Evolutionary conservation across 2,113 vertebrate species (phyloP).

Genomic region (Calcarius ornatus): DNA sequence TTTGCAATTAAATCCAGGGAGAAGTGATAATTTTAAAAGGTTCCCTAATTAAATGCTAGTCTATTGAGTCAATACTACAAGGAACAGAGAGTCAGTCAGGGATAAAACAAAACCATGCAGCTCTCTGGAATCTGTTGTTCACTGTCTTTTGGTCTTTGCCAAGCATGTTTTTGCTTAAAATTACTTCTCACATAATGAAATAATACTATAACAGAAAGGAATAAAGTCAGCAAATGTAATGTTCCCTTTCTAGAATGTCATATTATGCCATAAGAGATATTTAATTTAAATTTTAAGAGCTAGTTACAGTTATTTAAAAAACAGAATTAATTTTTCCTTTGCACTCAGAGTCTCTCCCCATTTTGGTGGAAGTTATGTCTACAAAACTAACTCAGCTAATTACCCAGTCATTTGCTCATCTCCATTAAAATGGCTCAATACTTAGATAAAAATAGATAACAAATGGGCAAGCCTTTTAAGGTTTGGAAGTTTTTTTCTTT

Average conservation of each 20-base stretch:
- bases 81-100: background rate
- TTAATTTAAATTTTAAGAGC: background rate
- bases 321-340: background rate
- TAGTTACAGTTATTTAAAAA: background rate
- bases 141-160: background rate
- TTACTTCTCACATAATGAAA: background rate
- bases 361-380: background rate
- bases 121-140: background rate
- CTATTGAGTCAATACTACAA: background rate
- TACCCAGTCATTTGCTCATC: background rate
- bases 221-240: background rate
- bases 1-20: background rate
- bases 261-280: background rate
- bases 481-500: background rate
- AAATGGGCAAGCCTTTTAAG: constrained; percentile 5
- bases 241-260: background rate
- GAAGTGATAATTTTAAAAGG: background rate
- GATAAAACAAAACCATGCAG: background rate
- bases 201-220: background rate
- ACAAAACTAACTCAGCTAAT: background rate
- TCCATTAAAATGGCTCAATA: constrained; percentile 32
- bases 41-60: background rate
- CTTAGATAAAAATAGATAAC: constrained; percentile 37
- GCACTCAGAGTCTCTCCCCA: background rate
- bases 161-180: background rate